Evolutionary conservation across 2,888 invertebrate species (phyloP), one percentile per base, ranked within the genome.

Genomic region (Parnassius mnemosyne): DNA sequence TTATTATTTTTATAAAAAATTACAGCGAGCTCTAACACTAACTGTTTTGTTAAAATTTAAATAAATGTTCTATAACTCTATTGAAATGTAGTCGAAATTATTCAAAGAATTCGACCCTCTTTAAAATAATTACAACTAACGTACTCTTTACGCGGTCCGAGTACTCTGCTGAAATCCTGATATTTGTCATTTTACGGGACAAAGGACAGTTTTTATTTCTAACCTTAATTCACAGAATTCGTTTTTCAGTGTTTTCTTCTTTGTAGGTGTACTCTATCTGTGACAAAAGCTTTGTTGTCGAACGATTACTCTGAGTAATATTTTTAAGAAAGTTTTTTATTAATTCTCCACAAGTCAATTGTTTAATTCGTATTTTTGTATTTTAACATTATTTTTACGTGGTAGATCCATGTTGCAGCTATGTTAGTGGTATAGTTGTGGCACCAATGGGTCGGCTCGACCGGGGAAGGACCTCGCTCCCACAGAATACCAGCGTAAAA

Each of bases 201-300:
- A 43, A 58, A 58, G 54, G 11, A 10, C 11, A 47, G n/a, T 58
- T 53, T 55, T 54, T 60, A 46, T 60, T 53, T 41, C 54, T 54
- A 51, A 54, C 50, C 53, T 49, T 56, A 52, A 53, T 57, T 54
- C 50, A 50, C 16, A 12, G 50, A 51, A 63, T 47, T 13, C 34
- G 25, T 12, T 58, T 52, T 49, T 55, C 25, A 34, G 16, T 44
- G 12, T 11, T 54, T 47, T 25, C 50, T 50, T 53, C 44, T 44
- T 25, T 51, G 3, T 16, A 25, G n/a, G n/a, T n/a, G n/a, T 9
- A 9, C 44, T 25, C 25, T 3, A 10, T 63, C 58, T 25, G 55
- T 34, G 20, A 59, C 58, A 55, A 55, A 63, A 59, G 59, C 57
- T 53, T 12, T 57, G 56, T 52, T 20, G 13, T 43, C 43, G 53